Percentiles rank a stretch among this genome's conserved stretches.
phyloP scores from a whole-genome alignment of 2,888 invertebrate genomes.

The Lasioglossum pauxillum region DNA sequence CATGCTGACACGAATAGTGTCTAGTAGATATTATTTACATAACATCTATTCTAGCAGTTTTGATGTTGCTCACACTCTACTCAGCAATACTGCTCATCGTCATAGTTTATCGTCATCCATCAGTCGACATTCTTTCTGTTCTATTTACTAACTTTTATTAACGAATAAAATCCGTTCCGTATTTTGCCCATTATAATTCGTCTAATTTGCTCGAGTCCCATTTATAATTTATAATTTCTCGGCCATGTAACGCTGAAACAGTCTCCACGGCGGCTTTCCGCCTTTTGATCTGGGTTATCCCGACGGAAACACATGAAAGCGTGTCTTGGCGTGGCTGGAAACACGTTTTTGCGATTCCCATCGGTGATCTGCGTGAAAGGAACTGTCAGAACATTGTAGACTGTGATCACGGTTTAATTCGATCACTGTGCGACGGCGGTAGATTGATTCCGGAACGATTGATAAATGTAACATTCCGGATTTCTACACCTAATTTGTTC shows the following conservation, averaged over 20 bases:
- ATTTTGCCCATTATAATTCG: conserved; percentile 19
- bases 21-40: background rate
- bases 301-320: conserved; percentile 36
- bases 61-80: background rate
- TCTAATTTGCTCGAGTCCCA: conserved; percentile 35
- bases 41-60: background rate
- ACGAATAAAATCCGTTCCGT: background rate
- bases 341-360: conserved; percentile 2
- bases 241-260: conserved; percentile 34
- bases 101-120: background rate
- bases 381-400: conserved; percentile 5
- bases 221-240: conserved; percentile 63
- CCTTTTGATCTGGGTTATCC: conserved; percentile 48
- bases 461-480: background rate
- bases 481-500: background rate
- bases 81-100: background rate
- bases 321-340: conserved; percentile 17
- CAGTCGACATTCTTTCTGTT: background rate
- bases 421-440: background rate
- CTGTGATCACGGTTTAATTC: conserved; percentile 17
- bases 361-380: background rate
- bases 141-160: background rate
- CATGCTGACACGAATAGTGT: background rate
- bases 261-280: conserved; percentile 49
- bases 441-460: background rate